Conservation (phyloP, 1,140 invertebrate genomes). For the Himalopsyche phryganea region DNA sequence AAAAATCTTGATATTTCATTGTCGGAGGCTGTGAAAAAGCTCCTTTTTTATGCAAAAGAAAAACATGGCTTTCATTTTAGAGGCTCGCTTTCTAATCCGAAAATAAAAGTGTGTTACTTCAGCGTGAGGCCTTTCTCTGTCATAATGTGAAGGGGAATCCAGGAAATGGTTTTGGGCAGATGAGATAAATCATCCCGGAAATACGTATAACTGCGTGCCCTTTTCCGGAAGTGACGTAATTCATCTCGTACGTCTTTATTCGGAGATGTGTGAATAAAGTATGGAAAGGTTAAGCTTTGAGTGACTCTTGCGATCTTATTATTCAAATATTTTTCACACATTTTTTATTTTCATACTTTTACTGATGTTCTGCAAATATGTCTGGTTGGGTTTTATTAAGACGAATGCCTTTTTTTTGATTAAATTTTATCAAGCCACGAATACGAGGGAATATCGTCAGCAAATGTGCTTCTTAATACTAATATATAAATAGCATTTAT, state of each 20-base stretch:
- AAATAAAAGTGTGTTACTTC: neutral
- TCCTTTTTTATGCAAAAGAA: neutral
- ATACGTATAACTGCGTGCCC: neutral
- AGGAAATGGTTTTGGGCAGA: neutral
- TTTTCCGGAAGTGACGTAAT: neutral
- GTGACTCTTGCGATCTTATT: too few relatives aligned
- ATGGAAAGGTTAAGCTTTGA: neutral
- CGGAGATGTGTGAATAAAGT: slow-evolving; percentile 1
- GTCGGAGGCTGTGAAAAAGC: neutral
- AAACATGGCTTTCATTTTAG: neutral
- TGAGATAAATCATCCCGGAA: neutral
- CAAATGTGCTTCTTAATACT: too few relatives aligned
- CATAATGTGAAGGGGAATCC: neutral
- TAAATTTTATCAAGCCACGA: too few relatives aligned
- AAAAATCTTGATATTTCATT: neutral
- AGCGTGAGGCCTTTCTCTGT: neutral
- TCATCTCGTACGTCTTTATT: neutral
- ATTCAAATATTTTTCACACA: too few relatives aligned
- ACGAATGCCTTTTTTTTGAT: too few relatives aligned
- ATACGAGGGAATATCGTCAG: too few relatives aligned
- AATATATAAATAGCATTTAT: too few relatives aligned
- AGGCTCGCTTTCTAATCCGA: neutral
- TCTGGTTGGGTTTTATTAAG: too few relatives aligned
- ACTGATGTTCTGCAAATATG: too few relatives aligned
- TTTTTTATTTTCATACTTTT: too few relatives aligned